Percentiles rank a stretch among this genome's conserved stretches.
These are phyloP conservation scores for Hippolais icterina DNA, from an alignment of 2,113 vertebrate genomes.

Conservation along the genomic window DNA sequence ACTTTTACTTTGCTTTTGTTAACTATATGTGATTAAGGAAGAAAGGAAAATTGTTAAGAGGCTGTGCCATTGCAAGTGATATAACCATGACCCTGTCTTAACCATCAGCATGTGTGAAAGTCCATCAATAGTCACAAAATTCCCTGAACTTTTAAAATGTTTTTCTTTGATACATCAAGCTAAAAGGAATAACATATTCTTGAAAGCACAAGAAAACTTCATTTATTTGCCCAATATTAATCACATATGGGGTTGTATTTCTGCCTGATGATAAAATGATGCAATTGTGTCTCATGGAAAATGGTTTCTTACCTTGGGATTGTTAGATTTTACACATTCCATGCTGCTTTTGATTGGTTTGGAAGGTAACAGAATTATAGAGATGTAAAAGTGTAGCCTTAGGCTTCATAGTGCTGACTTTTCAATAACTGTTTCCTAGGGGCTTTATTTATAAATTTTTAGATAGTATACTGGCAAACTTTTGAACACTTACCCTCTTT, in stretches of 20 bases:
- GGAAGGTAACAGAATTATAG: not conserved
- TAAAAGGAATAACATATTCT: not conserved
- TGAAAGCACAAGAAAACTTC: not conserved
- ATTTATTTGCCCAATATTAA: not conserved
- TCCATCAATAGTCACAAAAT: not conserved
- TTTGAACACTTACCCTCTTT: not conserved
- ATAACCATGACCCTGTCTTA: not conserved
- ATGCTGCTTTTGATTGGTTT: not conserved
- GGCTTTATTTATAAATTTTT: not conserved
- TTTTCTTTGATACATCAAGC: not conserved
- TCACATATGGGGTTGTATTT: not conserved
- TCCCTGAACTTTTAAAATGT: not conserved
- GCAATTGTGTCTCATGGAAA: not conserved
- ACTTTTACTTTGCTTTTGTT: not conserved
- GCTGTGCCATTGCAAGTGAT: not conserved
- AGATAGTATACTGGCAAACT: not conserved
- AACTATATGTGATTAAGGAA: slow-evolving; percentile 11
- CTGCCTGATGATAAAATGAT: not conserved
- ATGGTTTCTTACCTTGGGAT: not conserved
- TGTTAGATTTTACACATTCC: not conserved
- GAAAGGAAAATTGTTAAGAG: not conserved
- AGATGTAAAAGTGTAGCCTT: not conserved
- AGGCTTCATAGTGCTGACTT: not conserved
- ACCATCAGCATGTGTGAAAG: not conserved
- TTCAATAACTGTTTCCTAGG: not conserved